Conservation (phyloP, 1,140 invertebrate species). For the Thereuonema tuberculata region DNA sequence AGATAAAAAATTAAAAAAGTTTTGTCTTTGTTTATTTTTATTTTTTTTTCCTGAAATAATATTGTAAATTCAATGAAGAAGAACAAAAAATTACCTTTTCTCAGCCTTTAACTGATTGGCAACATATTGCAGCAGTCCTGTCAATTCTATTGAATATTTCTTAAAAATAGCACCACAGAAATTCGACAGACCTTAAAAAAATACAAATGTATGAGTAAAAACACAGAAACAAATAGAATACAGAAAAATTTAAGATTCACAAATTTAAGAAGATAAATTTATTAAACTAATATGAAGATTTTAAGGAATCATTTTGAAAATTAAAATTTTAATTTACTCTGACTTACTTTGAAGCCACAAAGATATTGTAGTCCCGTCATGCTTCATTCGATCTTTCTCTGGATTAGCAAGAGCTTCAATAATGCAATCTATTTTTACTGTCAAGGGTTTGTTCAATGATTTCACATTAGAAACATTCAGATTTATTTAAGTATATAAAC, state of each 20-base stretch:
- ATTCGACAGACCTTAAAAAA: constrained; percentile 51
- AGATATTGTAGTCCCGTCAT: constrained; percentile 85
- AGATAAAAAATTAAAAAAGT: too few species aligned
- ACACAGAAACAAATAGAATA: background rate
- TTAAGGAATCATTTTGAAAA: too few species aligned
- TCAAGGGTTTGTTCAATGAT: constrained; percentile 7
- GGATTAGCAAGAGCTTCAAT: constrained; percentile 71
- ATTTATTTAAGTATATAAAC: background rate
- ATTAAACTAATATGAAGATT: too few species aligned
- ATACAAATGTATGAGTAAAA: too few species aligned
- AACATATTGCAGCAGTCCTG: constrained; percentile 89
- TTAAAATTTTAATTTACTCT: too few species aligned
- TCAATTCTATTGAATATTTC: constrained; percentile 93
- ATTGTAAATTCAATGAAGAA: background rate
- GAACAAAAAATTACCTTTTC: constrained; percentile 53
- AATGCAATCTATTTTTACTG: constrained; percentile 51
- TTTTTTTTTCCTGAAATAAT: too few species aligned
- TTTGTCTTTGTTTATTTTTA: too few species aligned
- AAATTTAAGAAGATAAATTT: too few species aligned
- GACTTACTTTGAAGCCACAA: constrained; percentile 71
- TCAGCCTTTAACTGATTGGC: constrained; percentile 92
- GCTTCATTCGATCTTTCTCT: constrained; percentile 55
- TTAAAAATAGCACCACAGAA: constrained; percentile 94
- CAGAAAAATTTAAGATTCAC: background rate
- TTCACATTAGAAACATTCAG: background rate